A percentile compares a stretch with the other conserved stretches of the same genome.
These are phyloP conservation scores for Solenopsis invicta DNA, from an alignment of 1,140 invertebrate genomes.

Conservation along the genomic window DNA sequence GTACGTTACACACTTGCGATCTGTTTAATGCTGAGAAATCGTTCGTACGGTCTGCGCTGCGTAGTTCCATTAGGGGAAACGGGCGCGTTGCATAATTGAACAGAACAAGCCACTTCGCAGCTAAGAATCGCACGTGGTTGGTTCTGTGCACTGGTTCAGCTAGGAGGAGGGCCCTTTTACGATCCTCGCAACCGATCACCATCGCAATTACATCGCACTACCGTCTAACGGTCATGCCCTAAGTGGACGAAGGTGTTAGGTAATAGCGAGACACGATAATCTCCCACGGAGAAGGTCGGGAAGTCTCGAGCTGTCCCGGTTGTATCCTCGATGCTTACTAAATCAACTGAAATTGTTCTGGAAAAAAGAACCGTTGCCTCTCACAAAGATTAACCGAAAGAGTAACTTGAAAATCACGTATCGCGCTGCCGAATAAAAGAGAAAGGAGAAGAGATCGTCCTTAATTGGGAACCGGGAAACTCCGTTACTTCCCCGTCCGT, in stretches of 20 bases:
- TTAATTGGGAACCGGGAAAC: neutral
- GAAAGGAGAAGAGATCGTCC: neutral
- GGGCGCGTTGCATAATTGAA: slow-evolving; percentile 67
- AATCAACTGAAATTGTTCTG: neutral
- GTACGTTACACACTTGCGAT: neutral
- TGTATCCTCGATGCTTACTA: neutral
- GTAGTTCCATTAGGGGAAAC: slow-evolving; percentile 67
- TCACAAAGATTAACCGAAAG: neutral
- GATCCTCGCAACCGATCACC: slow-evolving; percentile 42
- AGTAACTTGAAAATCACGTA: neutral
- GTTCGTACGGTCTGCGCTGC: slow-evolving; percentile 21
- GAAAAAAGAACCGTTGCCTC: neutral
- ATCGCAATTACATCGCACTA: slow-evolving; percentile 62
- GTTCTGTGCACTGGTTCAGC: neutral
- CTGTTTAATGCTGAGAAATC: neutral
- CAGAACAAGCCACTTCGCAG: slow-evolving; percentile 62
- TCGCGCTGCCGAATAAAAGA: neutral
- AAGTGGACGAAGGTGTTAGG: slow-evolving; percentile 41
- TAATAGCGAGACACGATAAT: slow-evolving; percentile 30
- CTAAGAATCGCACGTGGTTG: slow-evolving; percentile 32
- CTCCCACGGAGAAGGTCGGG: neutral
- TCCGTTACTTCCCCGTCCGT: neutral
- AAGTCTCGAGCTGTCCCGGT: neutral
- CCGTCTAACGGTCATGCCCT: slow-evolving; percentile 46
- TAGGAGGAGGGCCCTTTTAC: slow-evolving; percentile 39